Evolutionary conservation across 1,140 invertebrate species (phyloP), one percentile per base, ranked within the genome.

Genomic region (Lordiphosa collinella): DNA sequence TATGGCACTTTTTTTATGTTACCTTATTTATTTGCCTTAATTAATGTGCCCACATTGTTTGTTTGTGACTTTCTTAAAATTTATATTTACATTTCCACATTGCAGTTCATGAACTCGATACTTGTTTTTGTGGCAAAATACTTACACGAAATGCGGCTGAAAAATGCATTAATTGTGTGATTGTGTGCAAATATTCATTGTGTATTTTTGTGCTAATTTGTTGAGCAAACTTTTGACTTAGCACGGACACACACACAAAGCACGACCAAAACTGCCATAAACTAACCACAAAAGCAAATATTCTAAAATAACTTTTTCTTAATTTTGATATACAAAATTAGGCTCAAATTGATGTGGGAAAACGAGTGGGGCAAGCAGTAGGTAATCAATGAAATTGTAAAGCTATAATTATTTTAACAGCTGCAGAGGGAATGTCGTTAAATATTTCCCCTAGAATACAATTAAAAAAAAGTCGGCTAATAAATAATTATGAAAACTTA

Each of bases 161-260:
- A 29, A 29, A 29, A 29, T 29, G 25, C 25, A 29, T 29, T 29
- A 29, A 32, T 41, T 31, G 25, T 11, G 12, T 16, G 47, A 5
- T 55, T 72, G 57, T 78, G 73, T 61, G 48, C 60, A 68, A 78
- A 76, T 61, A 74, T 79, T 61, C 32, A 56, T 82, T 56, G 66
- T 56, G 14, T 59, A 68, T 43, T 44, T 69, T 70, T 79, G 75
- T 66, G 74, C 53, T 54, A 79, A 75, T 80, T 80, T 71, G 76
- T 76, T 71, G 57, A 66, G 49, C 75, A 80, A 80, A 80, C 75
- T 75, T 75, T 62, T 66, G 44, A 55, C 53, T 51, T 67, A 50
- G 79, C 76, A 80, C 75, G 75, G 65, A 80, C 75, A 37, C 55
- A 2, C 29, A 43, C 55, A 48, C 11, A 22, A 2, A n/a, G n/a